Evolutionary conservation across 2,113 vertebrate species (phyloP), one percentile per base, ranked within the genome.

Genomic region (Actinemys pallida): DNA sequence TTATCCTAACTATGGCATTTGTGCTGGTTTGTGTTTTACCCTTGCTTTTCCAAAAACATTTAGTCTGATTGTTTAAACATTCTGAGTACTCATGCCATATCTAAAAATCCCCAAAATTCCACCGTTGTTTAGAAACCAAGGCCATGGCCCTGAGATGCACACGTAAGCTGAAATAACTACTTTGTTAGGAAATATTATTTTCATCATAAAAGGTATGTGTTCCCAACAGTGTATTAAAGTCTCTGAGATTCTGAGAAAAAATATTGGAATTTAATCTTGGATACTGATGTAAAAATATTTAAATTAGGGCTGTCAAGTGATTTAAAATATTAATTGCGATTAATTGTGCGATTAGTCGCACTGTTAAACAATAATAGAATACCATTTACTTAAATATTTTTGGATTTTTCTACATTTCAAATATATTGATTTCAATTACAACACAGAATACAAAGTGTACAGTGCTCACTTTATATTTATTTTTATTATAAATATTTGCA

Each of bases 131-230:
- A 93, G 81, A 94, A 94, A 53, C 78, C 78, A 90, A 93, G 92
- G 49, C 78, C 79, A 65, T 92, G 91, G 83, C 90, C 81, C 90
- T 88, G 81, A 89, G 87, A 91, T 91, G 91, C 96, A 96, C 84
- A 97, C 89, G 97, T 96, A 97, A 96, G 92, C 42, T 91, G 93
- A 97, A 98, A 97, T 96, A 92, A 96, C 94, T 87, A 92, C 52
- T 96, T 98, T 96, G 59, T 97, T 94, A 95, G 97, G 95, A 98
- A 98, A 96, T 97, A 98, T 31, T 98, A 93, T 96, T 97, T 98
- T 98, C 93, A 87, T 97, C 97, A 96, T 95, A 97, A 98, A 97
- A 98, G 94, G 90, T 97, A 98, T 97, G 92, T 94, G 94, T 94
- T 98, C 95, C 98, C 96, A 97, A 93, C 93, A 95, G 97, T 86